Percentiles rank a stretch among this genome's conserved stretches.
Conservation (phyloP, 2,888 invertebrate genomes). For the Eledone cirrhosa region DNA sequence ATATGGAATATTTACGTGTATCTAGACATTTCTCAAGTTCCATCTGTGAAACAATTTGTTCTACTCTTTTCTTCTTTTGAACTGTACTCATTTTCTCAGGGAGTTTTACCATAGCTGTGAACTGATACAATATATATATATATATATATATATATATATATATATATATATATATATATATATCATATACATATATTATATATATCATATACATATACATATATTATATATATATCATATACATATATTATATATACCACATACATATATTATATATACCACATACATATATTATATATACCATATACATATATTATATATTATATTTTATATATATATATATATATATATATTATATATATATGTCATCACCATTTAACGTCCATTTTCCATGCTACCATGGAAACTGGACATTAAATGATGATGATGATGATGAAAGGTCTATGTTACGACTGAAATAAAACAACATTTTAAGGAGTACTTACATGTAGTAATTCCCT, state of each 20-base stretch:
- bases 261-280: no score
- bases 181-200: not conserved
- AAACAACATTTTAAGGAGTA: not conserved
- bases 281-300: no score
- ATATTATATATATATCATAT: not conserved
- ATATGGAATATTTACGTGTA: conserved; percentile 71
- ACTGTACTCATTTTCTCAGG: conserved; percentile 76
- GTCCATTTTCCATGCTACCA: no score
- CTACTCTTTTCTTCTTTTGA: conserved; percentile 81
- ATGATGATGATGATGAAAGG: no score
- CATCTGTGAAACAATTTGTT: conserved; percentile 79
- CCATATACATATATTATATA: no score
- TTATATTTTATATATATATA: no score
- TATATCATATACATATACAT: not conserved
- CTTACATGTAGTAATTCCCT: conserved; percentile 78
- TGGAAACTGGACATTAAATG: no score
- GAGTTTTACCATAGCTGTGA: conserved; percentile 73
- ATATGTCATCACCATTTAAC: no score
- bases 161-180: not conserved
- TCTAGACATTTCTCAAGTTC: conserved; percentile 80
- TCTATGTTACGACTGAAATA: no score
- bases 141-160: not conserved
- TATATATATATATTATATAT: no score
- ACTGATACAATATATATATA: conserved; percentile 66
- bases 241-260: no score